These are phyloP conservation scores for Tyrannus savana DNA, from an alignment of 2,113 vertebrate genomes.

Conservation along the genomic window DNA sequence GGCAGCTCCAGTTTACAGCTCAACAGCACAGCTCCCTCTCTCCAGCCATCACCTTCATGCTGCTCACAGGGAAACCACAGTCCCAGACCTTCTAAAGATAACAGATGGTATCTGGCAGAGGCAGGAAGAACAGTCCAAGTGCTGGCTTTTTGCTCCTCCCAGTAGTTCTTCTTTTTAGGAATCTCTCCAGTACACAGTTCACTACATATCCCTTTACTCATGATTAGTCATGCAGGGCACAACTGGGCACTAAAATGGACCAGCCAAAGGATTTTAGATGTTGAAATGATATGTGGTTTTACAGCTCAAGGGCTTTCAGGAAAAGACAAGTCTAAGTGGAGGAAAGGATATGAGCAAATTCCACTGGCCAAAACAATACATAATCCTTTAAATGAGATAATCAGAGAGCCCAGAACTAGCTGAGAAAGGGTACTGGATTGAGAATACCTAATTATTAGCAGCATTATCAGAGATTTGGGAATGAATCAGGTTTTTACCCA, in stretches of 20 bases:
- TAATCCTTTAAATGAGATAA: neutral
- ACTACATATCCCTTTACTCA: neutral
- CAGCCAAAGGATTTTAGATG: neutral
- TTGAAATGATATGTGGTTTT: neutral
- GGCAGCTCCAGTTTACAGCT: neutral
- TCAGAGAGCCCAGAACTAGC: neutral
- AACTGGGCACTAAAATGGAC: neutral
- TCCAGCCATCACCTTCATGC: neutral
- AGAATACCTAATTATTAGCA: neutral
- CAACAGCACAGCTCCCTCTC: neutral
- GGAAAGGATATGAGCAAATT: neutral
- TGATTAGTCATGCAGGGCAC: neutral
- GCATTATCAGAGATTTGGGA: neutral
- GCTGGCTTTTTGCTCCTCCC: neutral
- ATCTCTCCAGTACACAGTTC: neutral
- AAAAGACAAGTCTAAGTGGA: neutral
- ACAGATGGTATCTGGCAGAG: neutral
- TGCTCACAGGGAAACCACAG: neutral
- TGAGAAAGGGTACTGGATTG: neutral
- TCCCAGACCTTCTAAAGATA: neutral
- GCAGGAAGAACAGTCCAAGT: slow-evolving; percentile 44
- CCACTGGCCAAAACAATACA: neutral
- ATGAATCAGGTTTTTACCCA: neutral
- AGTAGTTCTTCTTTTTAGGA: neutral
- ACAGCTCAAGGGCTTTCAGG: neutral